These are phyloP conservation scores for Onchidella celtica DNA, from an alignment of 2,888 invertebrate species.

Conservation along the genomic window DNA sequence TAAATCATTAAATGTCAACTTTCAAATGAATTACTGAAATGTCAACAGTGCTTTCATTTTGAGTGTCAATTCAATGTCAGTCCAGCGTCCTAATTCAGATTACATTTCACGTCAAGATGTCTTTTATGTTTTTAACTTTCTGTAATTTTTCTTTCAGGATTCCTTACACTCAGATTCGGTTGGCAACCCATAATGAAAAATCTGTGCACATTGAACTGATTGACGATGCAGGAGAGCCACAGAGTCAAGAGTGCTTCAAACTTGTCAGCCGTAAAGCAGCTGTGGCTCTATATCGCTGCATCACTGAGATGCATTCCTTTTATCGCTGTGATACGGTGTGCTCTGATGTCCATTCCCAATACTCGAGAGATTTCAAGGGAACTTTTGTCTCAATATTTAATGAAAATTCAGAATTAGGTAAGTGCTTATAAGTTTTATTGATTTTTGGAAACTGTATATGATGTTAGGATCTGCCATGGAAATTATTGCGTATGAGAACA, in stretches of 20 bases:
- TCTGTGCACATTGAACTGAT: conserved; percentile 73
- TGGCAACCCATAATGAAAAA: conserved; percentile 76
- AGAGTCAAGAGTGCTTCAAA: conserved; percentile 86
- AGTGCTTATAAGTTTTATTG: no score
- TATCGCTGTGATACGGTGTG: conserved; percentile 95
- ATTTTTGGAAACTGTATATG: no score
- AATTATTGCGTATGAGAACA: no score
- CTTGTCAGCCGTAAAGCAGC: conserved; percentile 90
- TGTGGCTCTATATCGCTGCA: conserved; percentile 86
- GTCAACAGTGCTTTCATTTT: no score
- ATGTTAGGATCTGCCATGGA: no score
- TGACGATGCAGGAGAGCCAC: conserved; percentile 76
- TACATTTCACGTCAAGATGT: no score
- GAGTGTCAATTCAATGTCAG: no score
- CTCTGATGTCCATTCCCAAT: conserved; percentile 92
- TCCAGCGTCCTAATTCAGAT: no score
- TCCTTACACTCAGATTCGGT: conserved; percentile 75
- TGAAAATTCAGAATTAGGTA: conserved; percentile 82
- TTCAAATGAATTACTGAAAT: no score
- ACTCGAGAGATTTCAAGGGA: conserved; percentile 93
- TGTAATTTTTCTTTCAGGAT: conserved; percentile 65
- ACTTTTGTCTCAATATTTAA: conserved; percentile 95
- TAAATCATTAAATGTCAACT: no score
- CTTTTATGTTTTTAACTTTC: neutral
- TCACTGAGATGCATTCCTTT: conserved; percentile 95